Percentiles rank a stretch among this genome's conserved stretches.
These are phyloP conservation scores for Stigmatopora nigra DNA, from an alignment of 2,113 vertebrate species.

Conservation along the genomic window DNA sequence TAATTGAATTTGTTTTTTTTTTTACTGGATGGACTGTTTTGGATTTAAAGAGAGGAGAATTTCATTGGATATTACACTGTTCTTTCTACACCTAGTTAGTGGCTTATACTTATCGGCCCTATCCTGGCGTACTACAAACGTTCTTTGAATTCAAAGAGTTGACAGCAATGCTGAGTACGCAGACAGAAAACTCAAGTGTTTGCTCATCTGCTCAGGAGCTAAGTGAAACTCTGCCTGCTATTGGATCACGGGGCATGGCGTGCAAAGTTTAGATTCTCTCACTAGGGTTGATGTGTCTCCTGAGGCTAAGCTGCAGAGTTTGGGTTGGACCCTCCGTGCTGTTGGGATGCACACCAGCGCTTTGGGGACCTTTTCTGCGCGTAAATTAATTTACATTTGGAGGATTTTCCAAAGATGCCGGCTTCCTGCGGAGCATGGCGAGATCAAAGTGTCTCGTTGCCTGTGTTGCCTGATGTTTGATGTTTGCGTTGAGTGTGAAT, in stretches of 20 bases:
- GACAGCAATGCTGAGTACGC: slow-evolving; percentile 18
- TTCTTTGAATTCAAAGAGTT: neutral
- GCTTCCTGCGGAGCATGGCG: slow-evolving; percentile 84
- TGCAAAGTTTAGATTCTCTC: slow-evolving; percentile 40
- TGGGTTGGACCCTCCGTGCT: slow-evolving; percentile 10
- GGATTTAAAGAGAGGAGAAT: too few relatives aligned
- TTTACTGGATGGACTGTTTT: too few relatives aligned
- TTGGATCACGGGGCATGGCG: slow-evolving; percentile 20
- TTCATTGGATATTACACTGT: neutral
- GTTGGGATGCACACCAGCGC: slow-evolving; percentile 47
- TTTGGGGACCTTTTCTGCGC: slow-evolving; percentile 76
- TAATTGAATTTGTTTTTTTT: too few relatives aligned
- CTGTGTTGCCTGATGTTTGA: slow-evolving; percentile 93
- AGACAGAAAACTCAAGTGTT: slow-evolving; percentile 28
- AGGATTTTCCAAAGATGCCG: slow-evolving; percentile 97
- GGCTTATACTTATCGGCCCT: neutral
- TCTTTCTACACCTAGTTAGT: neutral
- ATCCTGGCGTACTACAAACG: neutral
- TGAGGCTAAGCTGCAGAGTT: slow-evolving; percentile 50
- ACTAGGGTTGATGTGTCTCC: slow-evolving; percentile 35
- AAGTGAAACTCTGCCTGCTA: slow-evolving; percentile 29
- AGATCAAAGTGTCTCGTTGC: slow-evolving; percentile 97
- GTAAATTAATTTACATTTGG: slow-evolving; percentile 98
- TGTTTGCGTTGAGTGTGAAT: slow-evolving; percentile 89
- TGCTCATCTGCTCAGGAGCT: slow-evolving; percentile 27